A percentile compares a stretch with the other conserved stretches of the same genome.
These are phyloP conservation scores for Drosophila monieri DNA, from an alignment of 2,888 invertebrate species.

Conservation along the genomic window DNA sequence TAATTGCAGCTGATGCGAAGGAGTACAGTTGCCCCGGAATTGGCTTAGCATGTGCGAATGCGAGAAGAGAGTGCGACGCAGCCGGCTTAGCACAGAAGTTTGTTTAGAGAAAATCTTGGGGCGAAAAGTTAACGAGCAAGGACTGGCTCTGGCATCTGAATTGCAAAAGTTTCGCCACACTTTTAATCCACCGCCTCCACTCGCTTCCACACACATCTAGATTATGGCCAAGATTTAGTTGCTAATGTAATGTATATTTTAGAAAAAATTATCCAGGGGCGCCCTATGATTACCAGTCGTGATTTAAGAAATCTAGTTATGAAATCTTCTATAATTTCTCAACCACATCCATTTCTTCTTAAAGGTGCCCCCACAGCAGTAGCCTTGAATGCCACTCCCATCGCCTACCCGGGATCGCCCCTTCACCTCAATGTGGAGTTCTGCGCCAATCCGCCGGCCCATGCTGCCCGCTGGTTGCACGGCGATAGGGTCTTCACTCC, in stretches of 20 bases:
- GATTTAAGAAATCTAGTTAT: neutral
- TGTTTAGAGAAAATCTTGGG: slow-evolving; percentile 35
- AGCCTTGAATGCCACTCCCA: slow-evolving; percentile 87
- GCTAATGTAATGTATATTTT: slow-evolving; percentile 1
- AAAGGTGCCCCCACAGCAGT: slow-evolving; percentile 88
- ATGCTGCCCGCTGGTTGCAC: slow-evolving; percentile 84
- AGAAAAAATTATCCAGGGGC: neutral
- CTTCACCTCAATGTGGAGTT: slow-evolving; percentile 89
- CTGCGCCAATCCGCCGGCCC: slow-evolving; percentile 89
- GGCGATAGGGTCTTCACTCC: slow-evolving; percentile 84
- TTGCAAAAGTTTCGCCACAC: slow-evolving; percentile 26
- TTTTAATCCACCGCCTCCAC: slow-evolving; percentile 15
- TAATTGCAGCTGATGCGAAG: slow-evolving; percentile 57
- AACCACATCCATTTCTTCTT: slow-evolving; percentile 54
- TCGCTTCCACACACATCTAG: neutral
- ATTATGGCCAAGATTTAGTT: slow-evolving; percentile 7
- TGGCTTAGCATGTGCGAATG: slow-evolving; percentile 51
- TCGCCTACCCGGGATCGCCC: slow-evolving; percentile 88
- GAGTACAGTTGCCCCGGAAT: slow-evolving; percentile 47
- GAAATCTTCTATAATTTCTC: neutral
- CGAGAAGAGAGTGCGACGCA: slow-evolving; percentile 32
- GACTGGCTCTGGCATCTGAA: slow-evolving; percentile 23
- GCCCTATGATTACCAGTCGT: neutral
- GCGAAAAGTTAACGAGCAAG: slow-evolving; percentile 40
- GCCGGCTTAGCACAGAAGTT: slow-evolving; percentile 37